phyloP scores from a whole-genome alignment of 2,888 invertebrate genomes.

The Sarcophaga subvicina region DNA sequence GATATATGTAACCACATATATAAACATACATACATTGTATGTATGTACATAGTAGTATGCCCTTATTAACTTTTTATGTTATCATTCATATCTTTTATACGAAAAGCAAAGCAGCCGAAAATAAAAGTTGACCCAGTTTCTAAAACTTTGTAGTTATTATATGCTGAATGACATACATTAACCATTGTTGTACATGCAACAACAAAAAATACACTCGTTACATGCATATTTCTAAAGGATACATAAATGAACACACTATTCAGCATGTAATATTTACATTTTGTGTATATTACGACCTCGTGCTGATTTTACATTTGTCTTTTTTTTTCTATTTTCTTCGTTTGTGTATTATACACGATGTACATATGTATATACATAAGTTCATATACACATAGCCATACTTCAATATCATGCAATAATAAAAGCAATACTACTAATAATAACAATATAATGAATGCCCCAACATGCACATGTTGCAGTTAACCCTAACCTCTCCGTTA shows the following conservation, averaged over 20 bases:
- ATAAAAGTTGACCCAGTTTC: slow-evolving; percentile 43
- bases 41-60: background rate
- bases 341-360: too few species aligned
- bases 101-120: slow-evolving; percentile 1
- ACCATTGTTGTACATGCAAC: background rate
- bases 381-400: slow-evolving; percentile 8
- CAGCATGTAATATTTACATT: slow-evolving; percentile 28
- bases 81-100: slow-evolving; percentile 5
- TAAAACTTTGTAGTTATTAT: slow-evolving; percentile 8
- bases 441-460: slow-evolving; percentile 16
- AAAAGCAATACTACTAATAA: slow-evolving; percentile 14
- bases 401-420: slow-evolving; percentile 41
- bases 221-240: background rate
- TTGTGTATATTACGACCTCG: slow-evolving; percentile 59
- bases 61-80: slow-evolving; percentile 15
- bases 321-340: background rate
- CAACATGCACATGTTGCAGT: slow-evolving; percentile 31
- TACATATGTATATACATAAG: too few species aligned
- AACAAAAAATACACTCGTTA: background rate
- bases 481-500: background rate
- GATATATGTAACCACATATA: background rate
- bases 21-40: too few species aligned
- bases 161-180: background rate
- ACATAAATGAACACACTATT: background rate
- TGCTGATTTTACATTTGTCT: slow-evolving; percentile 59